Evolutionary conservation across 53 echinoderm and acorn worm species (phyloP).

Genomic region (Astropecten irregularis): DNA sequence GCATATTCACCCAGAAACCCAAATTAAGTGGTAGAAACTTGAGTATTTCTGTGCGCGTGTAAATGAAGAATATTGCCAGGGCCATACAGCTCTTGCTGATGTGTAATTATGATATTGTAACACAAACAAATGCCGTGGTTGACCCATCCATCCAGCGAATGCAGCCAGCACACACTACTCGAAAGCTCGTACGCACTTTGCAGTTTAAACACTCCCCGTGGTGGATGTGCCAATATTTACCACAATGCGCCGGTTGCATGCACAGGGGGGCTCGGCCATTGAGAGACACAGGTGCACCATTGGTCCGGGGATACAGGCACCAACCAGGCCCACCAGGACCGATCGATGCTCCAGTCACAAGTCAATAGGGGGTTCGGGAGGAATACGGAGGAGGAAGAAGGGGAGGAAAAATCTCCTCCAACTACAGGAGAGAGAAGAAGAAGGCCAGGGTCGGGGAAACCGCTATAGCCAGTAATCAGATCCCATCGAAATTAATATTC

Average conservation of each 20-base stretch:
- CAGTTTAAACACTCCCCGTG: conserved; percentile 30
- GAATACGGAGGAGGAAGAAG: not conserved
- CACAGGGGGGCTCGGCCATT: not conserved
- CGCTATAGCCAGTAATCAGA: conserved; percentile 41
- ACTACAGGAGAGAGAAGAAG: too few relatives aligned
- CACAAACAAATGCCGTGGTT: conserved; percentile 41
- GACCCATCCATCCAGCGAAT: too few relatives aligned
- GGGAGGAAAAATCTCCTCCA: too few relatives aligned
- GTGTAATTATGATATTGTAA: conserved; percentile 62
- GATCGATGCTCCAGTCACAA: conserved; percentile 59
- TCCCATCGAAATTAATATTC: conserved; percentile 56
- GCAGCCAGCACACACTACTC: too few relatives aligned
- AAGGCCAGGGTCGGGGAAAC: too few relatives aligned
- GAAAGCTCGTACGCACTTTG: conserved; percentile 30
- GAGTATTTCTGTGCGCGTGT: too few relatives aligned
- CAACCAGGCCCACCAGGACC: conserved; percentile 32
- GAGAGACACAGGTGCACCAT: conserved; percentile 51
- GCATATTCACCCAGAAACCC: too few relatives aligned
- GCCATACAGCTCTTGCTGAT: too few relatives aligned
- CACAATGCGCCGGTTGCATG: conserved; percentile 37
- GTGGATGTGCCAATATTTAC: conserved; percentile 36
- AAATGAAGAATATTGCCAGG: too few relatives aligned
- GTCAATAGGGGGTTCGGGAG: conserved; percentile 30
- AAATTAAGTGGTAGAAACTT: too few relatives aligned
- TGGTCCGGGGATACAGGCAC: not conserved